These are phyloP conservation scores for Rhinolophus ferrumequinum DNA, from an alignment of 2,113 vertebrate genomes.

Conservation along the genomic window DNA sequence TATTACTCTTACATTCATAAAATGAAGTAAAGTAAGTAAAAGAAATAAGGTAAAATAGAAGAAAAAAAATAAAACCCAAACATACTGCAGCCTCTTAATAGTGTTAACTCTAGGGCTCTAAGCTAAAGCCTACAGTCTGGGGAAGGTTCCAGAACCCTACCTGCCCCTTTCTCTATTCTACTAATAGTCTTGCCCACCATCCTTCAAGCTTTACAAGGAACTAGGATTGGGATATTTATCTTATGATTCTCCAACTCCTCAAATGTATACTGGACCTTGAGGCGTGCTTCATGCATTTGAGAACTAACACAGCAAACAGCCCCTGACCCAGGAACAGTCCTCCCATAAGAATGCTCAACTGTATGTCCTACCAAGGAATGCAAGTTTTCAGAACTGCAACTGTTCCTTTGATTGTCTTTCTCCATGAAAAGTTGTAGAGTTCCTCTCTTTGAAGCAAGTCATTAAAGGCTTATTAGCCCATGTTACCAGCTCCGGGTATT, in stretches of 20 bases:
- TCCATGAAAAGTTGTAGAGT: not conserved
- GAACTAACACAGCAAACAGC: not conserved
- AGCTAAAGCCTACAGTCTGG: not conserved
- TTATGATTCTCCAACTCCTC: not conserved
- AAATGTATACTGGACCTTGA: not conserved
- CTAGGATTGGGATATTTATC: not conserved
- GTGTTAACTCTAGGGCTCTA: not conserved
- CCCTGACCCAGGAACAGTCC: not conserved
- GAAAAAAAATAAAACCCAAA: not conserved
- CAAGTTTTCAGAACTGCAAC: not conserved
- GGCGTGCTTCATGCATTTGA: not conserved
- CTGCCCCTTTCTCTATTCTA: not conserved
- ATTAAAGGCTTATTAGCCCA: not conserved
- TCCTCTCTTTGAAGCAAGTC: conserved; percentile 6
- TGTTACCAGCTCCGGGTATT: not conserved
- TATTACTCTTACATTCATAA: conserved; percentile 17
- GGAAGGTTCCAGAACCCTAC: not conserved
- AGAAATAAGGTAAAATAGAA: not conserved
- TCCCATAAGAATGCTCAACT: not conserved
- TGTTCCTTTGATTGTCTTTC: not conserved
- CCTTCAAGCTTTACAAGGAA: not conserved
- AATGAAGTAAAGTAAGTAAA: not conserved
- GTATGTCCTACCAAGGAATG: not conserved
- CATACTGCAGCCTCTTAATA: not conserved
- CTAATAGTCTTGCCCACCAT: not conserved